Evolutionary conservation across 2,888 invertebrate species (phyloP), one percentile per base, ranked within the genome.

Genomic region (Heliconius charithonia): DNA sequence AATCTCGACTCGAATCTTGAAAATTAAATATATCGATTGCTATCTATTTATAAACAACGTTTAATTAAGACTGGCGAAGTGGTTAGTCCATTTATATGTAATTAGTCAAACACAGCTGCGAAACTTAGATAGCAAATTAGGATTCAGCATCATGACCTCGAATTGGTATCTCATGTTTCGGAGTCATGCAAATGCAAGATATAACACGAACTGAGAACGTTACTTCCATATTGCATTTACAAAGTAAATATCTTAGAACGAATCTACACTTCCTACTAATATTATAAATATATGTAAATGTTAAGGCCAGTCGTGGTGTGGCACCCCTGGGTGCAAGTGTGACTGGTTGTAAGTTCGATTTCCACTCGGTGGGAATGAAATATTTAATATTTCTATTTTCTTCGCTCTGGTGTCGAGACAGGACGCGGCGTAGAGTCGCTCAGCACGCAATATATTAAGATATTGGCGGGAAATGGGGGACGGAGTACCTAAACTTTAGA

Each of bases 41-140:
- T 67, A 41, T 4, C 13, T 41, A 67, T 25, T 69, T 3, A 22
- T 25, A 72, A 37, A 32, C 32, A 32, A 32, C 12, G 27, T 74
- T 74, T 63, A 41, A 74, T 74, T 65, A 74, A 74, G 45, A 45
- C 45, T 45, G 22, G 41, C 22, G 29, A 65, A 63, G 63, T 27
- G 63, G 62, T 45, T 45, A 65, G 27, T 45, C 62, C 69, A 67
- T 71, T 72, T 66, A 63, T 74, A 45, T 45, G 73, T 75, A 76
- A 79, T 63, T 79, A 79, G 76, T 72, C 73, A 79, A 79, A 76
- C 69, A 67, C 69, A 72, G 32, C 79, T 79, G 79, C 13, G 76
- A 37, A 73, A 79, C 76, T 67, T 69, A 79, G 79, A 79, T 79
- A 79, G 51, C 67, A 51, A 79, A 76, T 76, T 79, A 73, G 63